Evolutionary conservation across 2,797 vertebrate species (phyloP), one percentile per base, ranked within the genome.

Genomic region (Anguilla anguilla): DNA sequence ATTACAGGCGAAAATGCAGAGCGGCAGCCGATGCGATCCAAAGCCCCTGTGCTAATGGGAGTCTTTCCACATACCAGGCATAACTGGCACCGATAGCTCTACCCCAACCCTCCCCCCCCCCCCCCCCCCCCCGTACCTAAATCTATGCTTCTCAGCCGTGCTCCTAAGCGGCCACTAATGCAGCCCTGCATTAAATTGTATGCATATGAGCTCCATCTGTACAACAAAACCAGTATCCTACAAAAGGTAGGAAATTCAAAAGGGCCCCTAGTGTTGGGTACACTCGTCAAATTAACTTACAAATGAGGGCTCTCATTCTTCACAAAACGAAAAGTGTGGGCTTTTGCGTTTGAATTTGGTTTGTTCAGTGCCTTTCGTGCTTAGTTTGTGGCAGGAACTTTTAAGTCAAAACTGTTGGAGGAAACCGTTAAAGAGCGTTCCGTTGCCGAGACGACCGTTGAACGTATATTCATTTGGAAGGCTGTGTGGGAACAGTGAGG

Each of bases 1-100:
- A 93, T 93, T 94, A 92, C 87, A 89, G 90, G 88, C 86, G 39
- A 83, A 13, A 9, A 88, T 89, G 88, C 86, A 91, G 89, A 84
- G 64, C 89, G 74, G 85, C 86, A 85, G 87, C 87, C 84, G 61
- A 85, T 90, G 85, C 84, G 86, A 87, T 83, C 84, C 87, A 53
- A 31, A 81, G 87, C 10, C 88, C 84, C 85, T 22, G 17, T n/a
- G 35, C 13, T 35, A 39, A 61, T 84, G 28, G 53, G 57, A 61
- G 39, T 35, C 49, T 84, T 19, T 84, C 53, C 53, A 57, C n/a
- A 28, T 84, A n/a, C 28, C 51, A 84, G 53, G 55, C 31, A 46
- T 79, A 79, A 43, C 74, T 46, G 43, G 4, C 39, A 5, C 35
- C 74, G 17, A 15, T 46, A 22, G 7, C 74, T 19, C 22, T 22